Conservation (phyloP, 2,888 invertebrate species). For the Limnephilus lunatus region DNA sequence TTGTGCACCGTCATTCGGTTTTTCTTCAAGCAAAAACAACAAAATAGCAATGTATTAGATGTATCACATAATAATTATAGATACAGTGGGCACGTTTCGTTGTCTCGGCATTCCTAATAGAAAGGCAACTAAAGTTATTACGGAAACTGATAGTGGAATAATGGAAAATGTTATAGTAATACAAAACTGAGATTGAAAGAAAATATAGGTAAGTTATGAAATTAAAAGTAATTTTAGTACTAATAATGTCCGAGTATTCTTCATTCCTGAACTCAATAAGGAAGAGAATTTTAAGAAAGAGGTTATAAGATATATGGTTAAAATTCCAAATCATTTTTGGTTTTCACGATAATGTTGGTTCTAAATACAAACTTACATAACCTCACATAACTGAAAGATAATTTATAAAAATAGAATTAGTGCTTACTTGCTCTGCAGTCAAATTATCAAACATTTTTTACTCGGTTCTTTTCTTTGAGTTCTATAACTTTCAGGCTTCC, state of each 20-base stretch:
- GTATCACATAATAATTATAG: not conserved
- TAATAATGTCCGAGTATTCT: not conserved
- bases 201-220: not conserved
- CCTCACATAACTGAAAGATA: not conserved
- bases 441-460: slow-evolving; percentile 69
- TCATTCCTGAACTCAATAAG: not conserved
- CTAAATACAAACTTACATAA: not conserved
- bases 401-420: not conserved
- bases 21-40: slow-evolving; percentile 74
- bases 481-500: not conserved
- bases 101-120: not conserved
- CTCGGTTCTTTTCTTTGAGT: not conserved
- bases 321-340: not conserved
- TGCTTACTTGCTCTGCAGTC: slow-evolving; percentile 70
- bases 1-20: slow-evolving; percentile 77
- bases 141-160: too few species aligned
- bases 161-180: too few species aligned
- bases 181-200: not conserved
- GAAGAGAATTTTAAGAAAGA: not conserved
- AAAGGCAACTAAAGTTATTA: not conserved
- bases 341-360: not conserved
- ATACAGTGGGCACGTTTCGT: not conserved
- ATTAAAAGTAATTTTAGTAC: not conserved
- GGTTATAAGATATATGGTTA: not conserved
- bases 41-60: not conserved